phyloP scores from a whole-genome alignment of 2,113 vertebrate species.

The Anhinga rufa region DNA sequence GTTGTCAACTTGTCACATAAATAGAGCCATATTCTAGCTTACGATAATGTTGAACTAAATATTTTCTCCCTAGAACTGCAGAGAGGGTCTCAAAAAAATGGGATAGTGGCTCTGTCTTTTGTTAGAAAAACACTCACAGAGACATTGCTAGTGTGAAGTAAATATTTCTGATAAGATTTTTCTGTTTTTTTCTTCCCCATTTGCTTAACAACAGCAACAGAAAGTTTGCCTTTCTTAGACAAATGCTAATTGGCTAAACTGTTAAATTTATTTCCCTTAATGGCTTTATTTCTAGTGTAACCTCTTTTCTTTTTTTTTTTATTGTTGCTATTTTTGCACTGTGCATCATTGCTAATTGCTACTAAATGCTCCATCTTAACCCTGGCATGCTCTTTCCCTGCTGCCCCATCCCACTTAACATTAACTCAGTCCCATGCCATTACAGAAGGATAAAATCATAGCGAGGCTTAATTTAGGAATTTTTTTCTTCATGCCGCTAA shows the following conservation, averaged over 20 bases:
- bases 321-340: constrained; percentile 50
- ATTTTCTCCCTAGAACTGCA: constrained; percentile 58
- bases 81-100: constrained; percentile 47
- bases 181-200: background rate
- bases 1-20: constrained; percentile 84
- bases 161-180: background rate
- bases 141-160: constrained; percentile 27
- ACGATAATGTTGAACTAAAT: constrained; percentile 73
- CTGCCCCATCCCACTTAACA: constrained; percentile 51
- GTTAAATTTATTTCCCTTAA: constrained; percentile 38
- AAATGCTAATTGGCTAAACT: constrained; percentile 64
- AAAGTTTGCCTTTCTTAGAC: constrained; percentile 34
- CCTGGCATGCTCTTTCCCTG: constrained; percentile 22
- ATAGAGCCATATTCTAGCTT: constrained; percentile 76
- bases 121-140: background rate
- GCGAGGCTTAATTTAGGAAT: background rate
- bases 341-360: constrained; percentile 66
- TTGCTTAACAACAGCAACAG: background rate
- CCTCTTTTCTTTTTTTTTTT: background rate
- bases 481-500: background rate
- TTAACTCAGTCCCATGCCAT: constrained; percentile 40
- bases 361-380: constrained; percentile 43
- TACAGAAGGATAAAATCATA: constrained; percentile 38
- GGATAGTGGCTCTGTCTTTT: constrained; percentile 31
- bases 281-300: constrained; percentile 50